Evolutionary conservation across 2,888 invertebrate species (phyloP).

Genomic region (Odontocerum albicorne): DNA sequence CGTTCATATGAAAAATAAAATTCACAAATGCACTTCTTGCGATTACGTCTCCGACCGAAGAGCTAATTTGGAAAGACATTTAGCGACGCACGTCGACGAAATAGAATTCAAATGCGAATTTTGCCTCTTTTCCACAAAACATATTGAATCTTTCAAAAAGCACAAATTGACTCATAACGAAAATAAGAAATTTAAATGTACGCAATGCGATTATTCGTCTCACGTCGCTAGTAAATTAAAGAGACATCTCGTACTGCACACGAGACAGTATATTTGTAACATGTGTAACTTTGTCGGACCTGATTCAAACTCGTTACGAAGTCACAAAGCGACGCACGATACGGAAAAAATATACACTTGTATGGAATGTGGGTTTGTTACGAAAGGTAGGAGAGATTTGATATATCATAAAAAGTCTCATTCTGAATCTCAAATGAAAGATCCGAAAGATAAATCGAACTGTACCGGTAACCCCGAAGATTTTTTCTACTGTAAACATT

Average conservation of each 20-base stretch:
- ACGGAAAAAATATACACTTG: not conserved
- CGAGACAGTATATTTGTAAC: constrained; percentile 9
- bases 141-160: not conserved
- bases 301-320: constrained; percentile 2
- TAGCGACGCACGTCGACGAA: constrained; percentile 7
- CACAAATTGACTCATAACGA: constrained; percentile 5
- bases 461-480: too few species aligned
- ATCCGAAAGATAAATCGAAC: too few species aligned
- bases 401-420: not conserved
- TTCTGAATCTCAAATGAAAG: too few species aligned
- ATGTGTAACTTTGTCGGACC: constrained; percentile 1
- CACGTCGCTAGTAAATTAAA: not conserved
- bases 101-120: constrained; percentile 6
- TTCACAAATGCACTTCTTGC: not conserved
- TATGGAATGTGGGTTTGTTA: not conserved
- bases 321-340: not conserved
- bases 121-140: not conserved
- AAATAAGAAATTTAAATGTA: constrained; percentile 3
- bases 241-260: constrained; percentile 4
- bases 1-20: not conserved
- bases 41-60: constrained; percentile 3
- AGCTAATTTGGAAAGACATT: constrained; percentile 5
- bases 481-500: not conserved
- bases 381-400: not conserved
- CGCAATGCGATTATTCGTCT: not conserved